Conservation (phyloP, 2,797 vertebrate species). For the Acestrorhynchus altus region DNA sequence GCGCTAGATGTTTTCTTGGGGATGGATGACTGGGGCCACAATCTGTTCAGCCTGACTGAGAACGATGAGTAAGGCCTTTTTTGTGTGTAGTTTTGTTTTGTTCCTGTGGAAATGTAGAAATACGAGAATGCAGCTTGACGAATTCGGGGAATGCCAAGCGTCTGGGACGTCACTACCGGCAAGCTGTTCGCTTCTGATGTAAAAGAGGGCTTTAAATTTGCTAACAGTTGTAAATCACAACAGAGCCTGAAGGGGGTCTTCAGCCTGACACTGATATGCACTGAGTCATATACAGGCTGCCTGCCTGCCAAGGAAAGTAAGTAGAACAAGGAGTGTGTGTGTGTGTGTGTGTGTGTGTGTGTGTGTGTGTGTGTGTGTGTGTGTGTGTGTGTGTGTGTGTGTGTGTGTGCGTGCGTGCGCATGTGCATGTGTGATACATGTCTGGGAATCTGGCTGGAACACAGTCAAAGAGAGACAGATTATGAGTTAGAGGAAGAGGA, state of each 20-base stretch:
- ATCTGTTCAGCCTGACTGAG: constrained; percentile 14
- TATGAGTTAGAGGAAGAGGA: constrained; percentile 4
- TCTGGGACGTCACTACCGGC: not conserved
- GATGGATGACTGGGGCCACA: constrained; percentile 32
- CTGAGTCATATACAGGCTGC: constrained; percentile 17
- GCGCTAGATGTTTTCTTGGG: constrained; percentile 16
- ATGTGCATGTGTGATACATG: constrained; percentile 22
- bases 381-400: not conserved
- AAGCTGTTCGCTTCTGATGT: no score
- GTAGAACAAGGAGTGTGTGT: not conserved
- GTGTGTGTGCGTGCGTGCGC: no score
- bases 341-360: not conserved
- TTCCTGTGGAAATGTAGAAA: constrained; percentile 32
- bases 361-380: no score
- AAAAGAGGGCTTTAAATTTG: not conserved
- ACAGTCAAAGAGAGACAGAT: not conserved
- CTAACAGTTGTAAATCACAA: constrained; percentile 11
- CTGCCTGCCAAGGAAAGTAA: not conserved
- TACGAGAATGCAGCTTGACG: constrained; percentile 9
- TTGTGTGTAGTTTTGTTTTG: not conserved
- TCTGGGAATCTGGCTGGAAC: not conserved
- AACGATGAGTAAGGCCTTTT: constrained; percentile 42
- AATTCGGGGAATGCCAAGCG: constrained; percentile 33
- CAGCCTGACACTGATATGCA: not conserved
- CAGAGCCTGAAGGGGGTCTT: constrained; percentile 9